Base-by-base conservation (phyloP, 2,888 invertebrate genomes). In the Choreutis nemorana region DNA sequence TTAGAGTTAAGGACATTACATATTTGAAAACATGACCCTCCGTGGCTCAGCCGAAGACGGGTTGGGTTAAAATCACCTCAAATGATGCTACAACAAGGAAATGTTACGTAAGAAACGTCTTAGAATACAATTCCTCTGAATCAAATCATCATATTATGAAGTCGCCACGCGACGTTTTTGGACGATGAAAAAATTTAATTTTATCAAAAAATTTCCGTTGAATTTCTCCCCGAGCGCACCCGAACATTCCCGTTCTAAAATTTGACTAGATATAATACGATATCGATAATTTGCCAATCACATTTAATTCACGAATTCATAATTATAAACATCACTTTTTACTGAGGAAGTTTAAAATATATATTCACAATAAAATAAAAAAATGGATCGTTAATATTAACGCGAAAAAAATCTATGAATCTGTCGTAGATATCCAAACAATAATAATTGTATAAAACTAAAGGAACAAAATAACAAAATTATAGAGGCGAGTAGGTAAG, bases 381-480 rank as follows among this genome's bases (percentile, higher is more conserved):
- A 47, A 61, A 47, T 42, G 60, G 61, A 54, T 61, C 55, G 56
- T 60, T 54, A 44, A 56, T 51, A 52, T 51, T 49, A 61, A 57
- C 51, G 54, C 57, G 55, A 60, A 47, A 53, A 45, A n/a, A 29
- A 39, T 37, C 52, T 50, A 56, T 55, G 49, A 47, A 59, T 63
- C 58, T 65, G 58, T 62, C 50, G 64, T 53, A n/a, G 59, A 65
- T 48, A 60, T 63, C 58, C 67, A 71, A 77, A 73, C 68, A 73
- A 73, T 71, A 61, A 63, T 64, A 63, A 77, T 72, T 72, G 31
- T 33, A 33, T 33, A 72, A 71, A 68, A 71, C 70, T 72, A 75
- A 73, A 75, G 73, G 75, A 77, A 77, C 71, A 75, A 73, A 64
- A 67, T 77, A 73, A 70, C 73, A 73, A 72, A 46, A 71, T 71